phyloP scores from a whole-genome alignment of 2,113 vertebrate genomes.

The Corythoichthys intestinalis region DNA sequence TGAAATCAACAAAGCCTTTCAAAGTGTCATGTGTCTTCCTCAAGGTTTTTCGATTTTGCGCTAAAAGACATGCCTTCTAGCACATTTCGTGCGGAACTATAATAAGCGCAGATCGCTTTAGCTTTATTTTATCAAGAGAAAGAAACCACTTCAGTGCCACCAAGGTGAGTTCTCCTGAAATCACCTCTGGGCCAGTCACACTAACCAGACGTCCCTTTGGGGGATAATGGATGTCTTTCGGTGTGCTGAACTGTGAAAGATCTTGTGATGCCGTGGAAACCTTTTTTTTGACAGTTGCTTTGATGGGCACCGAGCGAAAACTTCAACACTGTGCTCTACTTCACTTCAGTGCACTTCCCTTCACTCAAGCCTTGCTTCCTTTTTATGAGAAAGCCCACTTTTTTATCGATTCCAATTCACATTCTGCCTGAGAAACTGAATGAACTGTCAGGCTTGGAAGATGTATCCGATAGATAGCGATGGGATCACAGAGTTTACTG shows the following conservation, averaged over 20 bases:
- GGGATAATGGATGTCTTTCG: slow-evolving; percentile 49
- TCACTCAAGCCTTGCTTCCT: neutral
- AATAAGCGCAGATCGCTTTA: slow-evolving; percentile 13
- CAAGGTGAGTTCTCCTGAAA: slow-evolving; percentile 43
- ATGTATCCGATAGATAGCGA: neutral
- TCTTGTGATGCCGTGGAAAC: slow-evolving; percentile 33
- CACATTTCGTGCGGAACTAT: neutral
- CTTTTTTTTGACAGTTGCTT: slow-evolving; percentile 51
- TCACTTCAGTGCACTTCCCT: slow-evolving; percentile 40
- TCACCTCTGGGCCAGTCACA: slow-evolving; percentile 42
- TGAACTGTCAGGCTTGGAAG: slow-evolving; percentile 9
- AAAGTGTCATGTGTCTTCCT: neutral
- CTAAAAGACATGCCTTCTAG: neutral
- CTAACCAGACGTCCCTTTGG: slow-evolving; percentile 34
- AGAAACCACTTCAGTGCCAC: slow-evolving; percentile 25
- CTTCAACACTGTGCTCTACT: slow-evolving; percentile 28
- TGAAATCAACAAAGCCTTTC: neutral
- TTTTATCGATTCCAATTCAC: slow-evolving; percentile 21
- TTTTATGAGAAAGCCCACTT: neutral
- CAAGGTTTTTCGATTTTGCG: neutral
- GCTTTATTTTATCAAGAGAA: slow-evolving; percentile 19
- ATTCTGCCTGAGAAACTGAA: slow-evolving; percentile 19
- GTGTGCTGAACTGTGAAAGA: slow-evolving; percentile 42
- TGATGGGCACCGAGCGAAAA: slow-evolving; percentile 46
- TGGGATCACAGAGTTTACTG: neutral